Conservation (phyloP, 2,797 vertebrate genomes). For the Merluccius polli region DNA sequence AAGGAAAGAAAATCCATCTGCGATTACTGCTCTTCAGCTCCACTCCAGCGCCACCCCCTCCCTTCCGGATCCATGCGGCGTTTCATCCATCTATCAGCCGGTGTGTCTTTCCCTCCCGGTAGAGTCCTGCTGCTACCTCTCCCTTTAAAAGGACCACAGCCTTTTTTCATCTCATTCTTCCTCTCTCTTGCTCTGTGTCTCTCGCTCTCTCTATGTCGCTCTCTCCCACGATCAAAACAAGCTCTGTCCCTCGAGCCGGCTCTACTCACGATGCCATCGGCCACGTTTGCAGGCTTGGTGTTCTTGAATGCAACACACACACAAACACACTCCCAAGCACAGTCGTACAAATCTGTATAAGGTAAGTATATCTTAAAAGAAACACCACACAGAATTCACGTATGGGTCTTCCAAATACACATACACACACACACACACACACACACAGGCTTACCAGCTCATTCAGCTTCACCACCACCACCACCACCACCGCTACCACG, state of each 20-base stretch:
- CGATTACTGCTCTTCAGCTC: slow-evolving; percentile 35
- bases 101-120: slow-evolving; percentile 29
- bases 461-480: neutral
- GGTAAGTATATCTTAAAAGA: neutral
- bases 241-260: neutral
- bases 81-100: slow-evolving; percentile 43
- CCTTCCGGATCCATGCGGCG: slow-evolving; percentile 33
- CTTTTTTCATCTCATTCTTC: slow-evolving; percentile 48
- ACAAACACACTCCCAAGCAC: neutral
- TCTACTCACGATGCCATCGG: neutral
- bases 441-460: slow-evolving; percentile 13
- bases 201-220: neutral
- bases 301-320: neutral
- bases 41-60: slow-evolving; percentile 11
- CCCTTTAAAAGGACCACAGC: slow-evolving; percentile 32
- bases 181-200: slow-evolving; percentile 33
- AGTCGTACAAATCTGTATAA: neutral
- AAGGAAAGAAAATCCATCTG: slow-evolving; percentile 37
- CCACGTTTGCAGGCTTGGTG: neutral
- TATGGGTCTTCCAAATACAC: neutral
- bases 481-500: neutral
- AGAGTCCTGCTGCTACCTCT: slow-evolving; percentile 34
- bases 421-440: slow-evolving; percentile 37
- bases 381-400: neutral
- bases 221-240: no score